These are phyloP conservation scores for Agelas oroides DNA, from an alignment of 37 sponge, comb jelly and placozoan genomes.

Conservation along the genomic window DNA sequence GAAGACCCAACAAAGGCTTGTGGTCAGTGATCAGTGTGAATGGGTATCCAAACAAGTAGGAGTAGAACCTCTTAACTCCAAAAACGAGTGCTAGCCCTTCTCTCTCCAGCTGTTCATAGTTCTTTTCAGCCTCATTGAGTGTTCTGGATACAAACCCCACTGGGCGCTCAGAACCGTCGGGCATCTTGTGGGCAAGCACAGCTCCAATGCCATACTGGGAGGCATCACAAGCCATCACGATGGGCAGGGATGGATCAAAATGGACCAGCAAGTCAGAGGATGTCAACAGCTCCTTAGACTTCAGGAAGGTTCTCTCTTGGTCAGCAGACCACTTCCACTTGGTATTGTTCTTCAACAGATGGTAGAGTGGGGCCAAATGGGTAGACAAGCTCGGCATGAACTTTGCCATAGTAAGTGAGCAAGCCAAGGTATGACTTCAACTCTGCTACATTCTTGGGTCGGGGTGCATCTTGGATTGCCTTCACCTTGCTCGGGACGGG, in stretches of 20 bases:
- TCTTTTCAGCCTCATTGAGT: not conserved
- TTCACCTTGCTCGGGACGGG: not conserved
- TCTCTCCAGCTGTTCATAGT: slow-evolving; percentile 17
- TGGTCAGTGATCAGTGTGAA: slow-evolving; percentile 46
- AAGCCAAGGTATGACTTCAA: slow-evolving; percentile 26
- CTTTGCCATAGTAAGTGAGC: slow-evolving; percentile 21
- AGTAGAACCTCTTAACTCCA: slow-evolving; percentile 8
- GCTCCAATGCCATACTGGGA: slow-evolving; percentile 12
- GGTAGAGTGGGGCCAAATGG: slow-evolving; percentile 2
- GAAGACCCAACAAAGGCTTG: slow-evolving; percentile 41
- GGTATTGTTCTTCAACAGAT: not conserved
- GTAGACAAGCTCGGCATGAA: slow-evolving; percentile 22
- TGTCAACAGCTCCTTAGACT: slow-evolving; percentile 24
- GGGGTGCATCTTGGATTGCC: not conserved
- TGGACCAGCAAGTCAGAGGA: slow-evolving; percentile 18
- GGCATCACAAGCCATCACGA: slow-evolving; percentile 12
- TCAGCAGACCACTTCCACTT: slow-evolving; percentile 12
- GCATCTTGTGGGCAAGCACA: no score
- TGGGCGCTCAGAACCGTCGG: slow-evolving; percentile 14
- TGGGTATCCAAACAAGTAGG: no score
- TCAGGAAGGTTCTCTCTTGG: slow-evolving; percentile 18
- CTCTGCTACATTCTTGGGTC: slow-evolving; percentile 1
- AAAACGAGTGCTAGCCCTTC: slow-evolving; percentile 34
- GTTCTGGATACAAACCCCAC: slow-evolving; percentile 23
- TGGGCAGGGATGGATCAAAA: not conserved